These are phyloP conservation scores for Phortica variegata DNA, from an alignment of 1,140 invertebrate species.

Conservation along the genomic window DNA sequence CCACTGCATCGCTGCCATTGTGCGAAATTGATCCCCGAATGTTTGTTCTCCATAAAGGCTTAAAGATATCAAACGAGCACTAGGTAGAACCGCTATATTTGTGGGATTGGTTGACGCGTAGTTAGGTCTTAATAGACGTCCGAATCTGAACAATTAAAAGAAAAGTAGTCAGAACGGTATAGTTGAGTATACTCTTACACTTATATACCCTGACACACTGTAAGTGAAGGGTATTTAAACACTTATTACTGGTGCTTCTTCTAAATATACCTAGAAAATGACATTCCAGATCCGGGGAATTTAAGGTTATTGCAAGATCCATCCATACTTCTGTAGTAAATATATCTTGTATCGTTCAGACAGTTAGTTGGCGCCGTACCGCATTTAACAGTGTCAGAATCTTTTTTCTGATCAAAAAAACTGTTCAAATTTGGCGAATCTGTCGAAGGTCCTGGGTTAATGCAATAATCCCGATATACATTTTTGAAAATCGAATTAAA, in stretches of 20 bases:
- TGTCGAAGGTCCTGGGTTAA: not conserved
- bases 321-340: constrained; percentile 75
- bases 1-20: constrained; percentile 77
- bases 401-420: constrained; percentile 1
- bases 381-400: constrained; percentile 19
- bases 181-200: not conserved
- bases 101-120: constrained; percentile 69
- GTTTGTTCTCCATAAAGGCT: constrained; percentile 68
- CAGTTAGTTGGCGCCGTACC: constrained; percentile 34
- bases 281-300: constrained; percentile 72
- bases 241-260: not conserved
- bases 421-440: constrained; percentile 12
- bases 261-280: constrained; percentile 63
- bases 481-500: constrained; percentile 27
- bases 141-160: constrained; percentile 58
- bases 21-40: constrained; percentile 67
- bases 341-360: constrained; percentile 55
- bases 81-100: constrained; percentile 65
- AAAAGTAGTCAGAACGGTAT: not conserved
- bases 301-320: constrained; percentile 83
- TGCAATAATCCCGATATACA: constrained; percentile 22
- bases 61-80: constrained; percentile 70
- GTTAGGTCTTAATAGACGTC: constrained; percentile 74
- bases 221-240: not conserved
- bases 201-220: not conserved